Base-by-base conservation (phyloP, 2,888 invertebrate species). In the Ophion ventricosus region DNA sequence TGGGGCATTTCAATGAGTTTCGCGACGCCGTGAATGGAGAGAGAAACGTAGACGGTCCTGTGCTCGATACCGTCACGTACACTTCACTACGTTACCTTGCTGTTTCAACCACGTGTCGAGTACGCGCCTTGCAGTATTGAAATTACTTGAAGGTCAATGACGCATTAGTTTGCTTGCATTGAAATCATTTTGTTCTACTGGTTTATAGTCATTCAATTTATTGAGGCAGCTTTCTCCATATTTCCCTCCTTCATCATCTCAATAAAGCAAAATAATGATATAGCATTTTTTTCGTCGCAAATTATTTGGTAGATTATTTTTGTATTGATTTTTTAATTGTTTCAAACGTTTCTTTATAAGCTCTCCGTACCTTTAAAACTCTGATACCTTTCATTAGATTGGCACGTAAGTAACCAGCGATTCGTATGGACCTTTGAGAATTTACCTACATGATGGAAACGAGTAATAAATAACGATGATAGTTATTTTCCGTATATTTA, bases 1-100 rank as follows among this genome's bases (percentile, higher is more conserved):
- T 81, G 14, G 14, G 40, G 80, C 69, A 75, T 81, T 81, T 81
- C 80, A 81, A 81, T 81, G 80, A 75, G 63, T 49, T 49, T 75
- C 75, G 75, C 43, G 63, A 40, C 14, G 25, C 54, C 75, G 63
- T 67, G 23, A 43, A 43, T 49, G 20, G 66, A 20, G 67, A 54
- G 20, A 25, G 14, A 35, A 23, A 49, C 25, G 49, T 49, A 23
- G 67, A 20, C 49, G 67, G 7, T 49, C 49, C 25, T 17, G 43
- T 67, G 25, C 23, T 25, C 67, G 49, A 67, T 49, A 67, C 43
- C 49, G 43, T 67, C 67, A 67, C 67, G 67, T 49, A 49, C 67
- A 20, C 66, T 25, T n/a, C 49, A n/a, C 40, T 23, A 66, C 17
- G 67, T 25, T 67, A 20, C 26, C 10, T 66, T 10, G 49, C n/a